A percentile compares a stretch with the other conserved stretches of the same genome.
Conservation (phyloP, 2,888 invertebrate species). For the Arge pagana region DNA sequence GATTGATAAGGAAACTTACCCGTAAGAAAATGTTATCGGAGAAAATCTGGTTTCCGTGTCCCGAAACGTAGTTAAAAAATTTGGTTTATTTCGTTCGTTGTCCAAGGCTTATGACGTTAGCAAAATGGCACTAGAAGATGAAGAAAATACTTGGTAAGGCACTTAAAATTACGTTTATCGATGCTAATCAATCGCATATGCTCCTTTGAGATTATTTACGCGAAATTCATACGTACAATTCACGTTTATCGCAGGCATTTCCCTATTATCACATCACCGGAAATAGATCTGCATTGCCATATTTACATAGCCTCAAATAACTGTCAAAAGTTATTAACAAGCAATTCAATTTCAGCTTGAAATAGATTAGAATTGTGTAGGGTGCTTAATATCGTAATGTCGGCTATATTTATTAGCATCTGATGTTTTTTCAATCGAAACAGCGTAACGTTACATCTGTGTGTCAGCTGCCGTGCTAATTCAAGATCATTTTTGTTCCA, state of each 20-base stretch:
- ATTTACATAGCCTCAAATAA: conserved; percentile 18
- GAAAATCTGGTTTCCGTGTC: conserved; percentile 1
- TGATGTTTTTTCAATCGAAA: conserved; percentile 4
- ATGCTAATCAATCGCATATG: too few relatives aligned
- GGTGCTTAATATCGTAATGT: background rate
- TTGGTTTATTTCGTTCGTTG: conserved; percentile 23
- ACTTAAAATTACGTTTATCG: too few relatives aligned
- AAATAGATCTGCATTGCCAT: background rate
- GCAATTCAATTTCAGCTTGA: background rate
- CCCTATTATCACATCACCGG: background rate
- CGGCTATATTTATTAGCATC: background rate
- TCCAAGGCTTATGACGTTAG: conserved; percentile 34
- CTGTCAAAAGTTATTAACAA: conserved; percentile 11
- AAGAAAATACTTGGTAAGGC: conserved; percentile 68
- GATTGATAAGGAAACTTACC: background rate
- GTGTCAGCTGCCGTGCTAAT: conserved; percentile 2
- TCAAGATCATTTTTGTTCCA: background rate
- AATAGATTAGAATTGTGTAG: background rate
- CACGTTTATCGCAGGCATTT: background rate
- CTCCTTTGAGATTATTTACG: too few relatives aligned
- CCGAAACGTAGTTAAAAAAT: conserved; percentile 4
- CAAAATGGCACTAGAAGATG: conserved; percentile 66
- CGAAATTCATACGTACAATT: background rate
- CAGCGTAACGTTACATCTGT: background rate
- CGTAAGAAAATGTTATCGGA: conserved; percentile 8